These are phyloP conservation scores for Drosophila lacertosa DNA, from an alignment of 1,140 invertebrate genomes.

Conservation along the genomic window DNA sequence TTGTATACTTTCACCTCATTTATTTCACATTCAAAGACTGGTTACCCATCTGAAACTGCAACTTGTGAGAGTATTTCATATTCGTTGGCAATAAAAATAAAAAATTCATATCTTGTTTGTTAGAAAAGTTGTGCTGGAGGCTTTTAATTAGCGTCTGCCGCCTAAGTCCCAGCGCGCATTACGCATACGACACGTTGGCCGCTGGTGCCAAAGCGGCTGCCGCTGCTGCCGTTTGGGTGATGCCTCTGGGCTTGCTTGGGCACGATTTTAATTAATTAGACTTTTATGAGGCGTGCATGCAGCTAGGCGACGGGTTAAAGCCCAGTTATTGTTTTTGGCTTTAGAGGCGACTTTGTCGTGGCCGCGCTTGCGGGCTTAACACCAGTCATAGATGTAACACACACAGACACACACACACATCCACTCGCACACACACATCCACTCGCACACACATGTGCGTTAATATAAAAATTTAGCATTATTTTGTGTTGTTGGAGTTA, in stretches of 20 bases:
- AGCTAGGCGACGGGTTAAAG: constrained; percentile 68
- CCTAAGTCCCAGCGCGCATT: constrained; percentile 69
- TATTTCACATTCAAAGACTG: no score
- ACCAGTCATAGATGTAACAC: constrained; percentile 42
- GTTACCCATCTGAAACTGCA: no score
- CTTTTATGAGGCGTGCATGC: constrained; percentile 80
- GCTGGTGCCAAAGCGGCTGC: constrained; percentile 36
- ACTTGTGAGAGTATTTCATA: constrained; percentile 29
- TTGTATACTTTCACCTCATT: no score
- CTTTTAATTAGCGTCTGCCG: constrained; percentile 77
- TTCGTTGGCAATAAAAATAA: constrained; percentile 13
- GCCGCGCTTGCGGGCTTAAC: constrained; percentile 57
- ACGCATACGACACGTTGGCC: constrained; percentile 73
- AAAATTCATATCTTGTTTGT: constrained; percentile 44
- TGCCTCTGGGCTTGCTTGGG: constrained; percentile 59
- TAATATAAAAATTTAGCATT: constrained; percentile 69
- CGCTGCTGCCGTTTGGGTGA: constrained; percentile 18
- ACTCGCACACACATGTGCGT: constrained; percentile 14
- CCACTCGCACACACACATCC: not conserved
- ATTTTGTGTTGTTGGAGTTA: constrained; percentile 35
- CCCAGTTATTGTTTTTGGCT: constrained; percentile 73
- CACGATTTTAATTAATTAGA: constrained; percentile 82
- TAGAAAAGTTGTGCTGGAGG: constrained; percentile 64
- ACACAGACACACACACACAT: not conserved
- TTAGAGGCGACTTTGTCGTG: constrained; percentile 62